A percentile compares a stretch with the other conserved stretches of the same genome.
phyloP scores from a whole-genome alignment of 2,888 invertebrate genomes.

The Helleia helle region DNA sequence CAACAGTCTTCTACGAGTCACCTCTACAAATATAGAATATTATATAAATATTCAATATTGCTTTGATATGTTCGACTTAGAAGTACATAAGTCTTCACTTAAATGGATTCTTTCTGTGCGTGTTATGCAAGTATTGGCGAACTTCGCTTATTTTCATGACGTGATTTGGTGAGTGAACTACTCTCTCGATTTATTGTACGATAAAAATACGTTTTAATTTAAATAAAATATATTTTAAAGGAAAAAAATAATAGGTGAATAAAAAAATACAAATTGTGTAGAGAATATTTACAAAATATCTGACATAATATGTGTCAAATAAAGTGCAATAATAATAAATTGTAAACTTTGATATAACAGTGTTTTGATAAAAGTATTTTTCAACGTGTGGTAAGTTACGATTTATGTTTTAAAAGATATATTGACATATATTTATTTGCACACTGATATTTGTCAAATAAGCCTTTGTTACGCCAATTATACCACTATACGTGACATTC shows the following conservation, averaged over 20 bases:
- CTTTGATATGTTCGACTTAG: conserved; percentile 3
- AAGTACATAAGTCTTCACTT: conserved; percentile 3
- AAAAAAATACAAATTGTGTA: too few species aligned
- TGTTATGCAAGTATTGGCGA: conserved; percentile 1
- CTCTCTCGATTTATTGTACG: not conserved
- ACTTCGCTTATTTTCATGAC: not conserved
- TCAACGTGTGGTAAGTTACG: conserved; percentile 3
- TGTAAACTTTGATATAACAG: too few species aligned
- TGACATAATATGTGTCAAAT: not conserved
- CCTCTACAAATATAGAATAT: conserved; percentile 3
- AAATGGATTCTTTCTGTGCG: conserved; percentile 8
- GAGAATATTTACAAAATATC: not conserved
- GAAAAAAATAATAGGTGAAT: not conserved
- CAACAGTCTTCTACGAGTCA: too few species aligned
- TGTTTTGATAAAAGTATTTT: too few species aligned
- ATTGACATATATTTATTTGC: too few species aligned
- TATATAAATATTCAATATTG: not conserved
- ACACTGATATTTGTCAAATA: too few species aligned
- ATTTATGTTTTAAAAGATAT: not conserved
- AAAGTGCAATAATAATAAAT: too few species aligned
- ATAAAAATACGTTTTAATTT: not conserved
- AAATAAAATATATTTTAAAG: too few species aligned
- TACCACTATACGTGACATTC: too few species aligned
- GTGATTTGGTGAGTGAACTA: not conserved
- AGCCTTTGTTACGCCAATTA: too few species aligned